Evolutionary conservation across 2,113 vertebrate species (phyloP), one percentile per base, ranked within the genome.

Genomic region (Pantherophis guttatus): DNA sequence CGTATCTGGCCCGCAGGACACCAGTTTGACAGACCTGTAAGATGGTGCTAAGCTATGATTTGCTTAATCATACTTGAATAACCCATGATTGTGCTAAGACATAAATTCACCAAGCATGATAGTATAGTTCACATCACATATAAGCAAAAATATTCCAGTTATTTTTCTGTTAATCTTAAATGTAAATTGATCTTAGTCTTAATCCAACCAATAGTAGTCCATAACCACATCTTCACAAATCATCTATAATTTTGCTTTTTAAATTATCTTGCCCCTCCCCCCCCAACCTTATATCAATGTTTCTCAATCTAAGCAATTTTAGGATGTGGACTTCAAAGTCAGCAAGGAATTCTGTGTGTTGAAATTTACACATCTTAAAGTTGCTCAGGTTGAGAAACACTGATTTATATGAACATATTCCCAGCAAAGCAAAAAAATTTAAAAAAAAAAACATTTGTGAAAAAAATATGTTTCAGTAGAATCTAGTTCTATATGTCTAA

Each of bases 1-100:
- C 58, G 2, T 8, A 24, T 59, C 8, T 0, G 3, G 8, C 0
- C 8, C 6, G 0, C 2, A 26, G 58, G 23, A 21, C 8, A 2
- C 23, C 8, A 59, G 8, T 59, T 26, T 24, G 58, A 59, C 23
- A 24, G 58, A 8, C 24, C 58, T 59, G 58, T 59, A 59, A 59
- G 0, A 59, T 81, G 33, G 33, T 81, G 7, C 33, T 81, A 39
- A 81, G 2, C 70, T 81, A 17, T 81, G 33, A 81, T 81, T 39
- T 39, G 33, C 6, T 81, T 81, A 81, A 39, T 8, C n/a, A 39
- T 19, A 81, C 70, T 81, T 39, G 15, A 81, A 81, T 8, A 81
- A 21, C 2, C 70, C n/a, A 81, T 8, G n/a, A 81, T 8, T 75
- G n/a, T 39, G n/a, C 70, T 81, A 75, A 75, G 15, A 19, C n/a